A percentile compares a stretch with the other conserved stretches of the same genome.
phyloP scores from a whole-genome alignment of 2,113 vertebrate species.

The Elachura formosa region DNA sequence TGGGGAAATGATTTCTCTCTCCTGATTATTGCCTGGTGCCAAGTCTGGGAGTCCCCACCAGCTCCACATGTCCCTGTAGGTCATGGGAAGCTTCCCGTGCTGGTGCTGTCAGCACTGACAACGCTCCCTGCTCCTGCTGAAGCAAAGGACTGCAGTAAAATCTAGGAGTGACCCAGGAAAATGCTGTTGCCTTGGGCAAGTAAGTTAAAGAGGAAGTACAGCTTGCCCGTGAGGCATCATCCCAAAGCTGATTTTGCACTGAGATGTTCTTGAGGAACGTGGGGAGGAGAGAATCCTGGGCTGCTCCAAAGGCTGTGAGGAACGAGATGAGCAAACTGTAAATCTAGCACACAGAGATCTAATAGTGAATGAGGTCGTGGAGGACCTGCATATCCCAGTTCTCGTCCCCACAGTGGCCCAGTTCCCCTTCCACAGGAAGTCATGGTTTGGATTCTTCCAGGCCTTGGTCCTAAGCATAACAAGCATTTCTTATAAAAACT shows the following conservation, averaged over 20 bases:
- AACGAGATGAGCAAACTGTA: neutral
- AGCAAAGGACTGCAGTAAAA: neutral
- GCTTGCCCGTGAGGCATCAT: neutral
- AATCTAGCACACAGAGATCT: neutral
- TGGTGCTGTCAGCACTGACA: neutral
- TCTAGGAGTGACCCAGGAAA: neutral
- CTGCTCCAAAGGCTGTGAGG: neutral
- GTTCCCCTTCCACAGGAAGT: neutral
- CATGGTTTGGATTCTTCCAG: neutral
- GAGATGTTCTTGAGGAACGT: neutral
- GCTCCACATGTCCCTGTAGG: rapidly evolving
- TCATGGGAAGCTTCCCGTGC: neutral
- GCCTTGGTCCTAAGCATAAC: neutral
- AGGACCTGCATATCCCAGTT: neutral
- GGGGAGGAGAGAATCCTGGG: neutral
- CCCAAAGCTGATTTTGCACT: neutral
- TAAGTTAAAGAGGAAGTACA: neutral
- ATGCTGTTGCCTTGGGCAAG: neutral
- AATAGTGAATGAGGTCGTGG: neutral
- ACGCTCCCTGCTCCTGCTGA: neutral
- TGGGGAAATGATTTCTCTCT: rapidly evolving
- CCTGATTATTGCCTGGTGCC: rapidly evolving
- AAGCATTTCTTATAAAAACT: neutral
- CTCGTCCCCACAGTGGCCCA: neutral
- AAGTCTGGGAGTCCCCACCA: neutral